Conservation (phyloP, 2,113 vertebrate species). For the Plotosus lineatus region DNA sequence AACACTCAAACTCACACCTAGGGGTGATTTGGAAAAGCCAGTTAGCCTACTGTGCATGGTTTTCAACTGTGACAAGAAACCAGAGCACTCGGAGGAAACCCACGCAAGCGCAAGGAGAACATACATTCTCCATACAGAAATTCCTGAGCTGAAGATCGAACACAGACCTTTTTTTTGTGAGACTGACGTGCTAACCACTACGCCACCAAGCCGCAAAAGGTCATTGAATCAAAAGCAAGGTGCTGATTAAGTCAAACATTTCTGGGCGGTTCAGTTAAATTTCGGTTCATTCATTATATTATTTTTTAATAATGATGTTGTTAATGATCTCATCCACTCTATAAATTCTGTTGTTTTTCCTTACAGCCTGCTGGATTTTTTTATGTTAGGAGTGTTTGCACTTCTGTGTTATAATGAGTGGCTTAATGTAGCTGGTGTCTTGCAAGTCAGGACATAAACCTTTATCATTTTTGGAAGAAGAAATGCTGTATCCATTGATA, state of each 20-base stretch:
- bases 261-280: neutral
- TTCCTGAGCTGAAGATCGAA: too few species aligned
- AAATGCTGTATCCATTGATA: neutral
- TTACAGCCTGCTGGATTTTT: neutral
- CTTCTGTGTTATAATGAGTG: neutral
- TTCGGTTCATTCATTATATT: neutral
- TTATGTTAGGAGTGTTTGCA: neutral
- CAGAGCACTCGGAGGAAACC: too few species aligned
- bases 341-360: neutral
- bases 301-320: neutral
- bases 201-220: too few species aligned
- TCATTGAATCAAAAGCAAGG: too few species aligned
- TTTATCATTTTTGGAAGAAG: neutral
- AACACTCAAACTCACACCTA: too few species aligned
- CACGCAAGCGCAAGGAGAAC: too few species aligned
- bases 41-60: too few species aligned
- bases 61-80: too few species aligned
- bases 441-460: neutral
- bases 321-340: neutral
- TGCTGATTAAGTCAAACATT: neutral
- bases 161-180: too few species aligned
- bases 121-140: too few species aligned
- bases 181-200: too few species aligned
- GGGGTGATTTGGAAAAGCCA: too few species aligned
- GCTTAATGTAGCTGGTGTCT: neutral